These are phyloP conservation scores for Bostrychus sinensis DNA, from an alignment of 2,113 vertebrate genomes.

Conservation along the genomic window DNA sequence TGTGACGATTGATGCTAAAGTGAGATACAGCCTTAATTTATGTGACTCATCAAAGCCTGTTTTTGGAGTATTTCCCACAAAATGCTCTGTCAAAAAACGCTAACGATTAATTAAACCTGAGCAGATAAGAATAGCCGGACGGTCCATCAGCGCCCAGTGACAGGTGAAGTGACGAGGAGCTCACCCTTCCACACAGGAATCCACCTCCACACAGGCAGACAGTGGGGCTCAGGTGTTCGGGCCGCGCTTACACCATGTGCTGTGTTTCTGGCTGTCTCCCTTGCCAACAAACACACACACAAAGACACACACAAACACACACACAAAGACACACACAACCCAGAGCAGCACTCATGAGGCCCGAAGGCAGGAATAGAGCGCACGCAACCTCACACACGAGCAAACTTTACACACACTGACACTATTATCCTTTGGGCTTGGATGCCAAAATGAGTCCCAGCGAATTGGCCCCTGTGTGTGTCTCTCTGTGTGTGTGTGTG, in stretches of 20 bases:
- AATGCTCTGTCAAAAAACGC: constrained; percentile 33
- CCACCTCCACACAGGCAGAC: constrained; percentile 34
- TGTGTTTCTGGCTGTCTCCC: constrained; percentile 50
- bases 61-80: constrained; percentile 24
- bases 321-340: constrained; percentile 18
- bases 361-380: constrained; percentile 34
- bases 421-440: constrained; percentile 61
- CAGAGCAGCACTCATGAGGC: constrained; percentile 36
- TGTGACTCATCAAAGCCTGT: background rate
- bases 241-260: constrained; percentile 56
- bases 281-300: constrained; percentile 51
- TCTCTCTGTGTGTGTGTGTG: constrained; percentile 17
- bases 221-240: constrained; percentile 66
- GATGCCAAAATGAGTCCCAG: constrained; percentile 56
- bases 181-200: constrained; percentile 48
- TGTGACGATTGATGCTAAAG: background rate
- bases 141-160: constrained; percentile 47
- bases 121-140: constrained; percentile 51
- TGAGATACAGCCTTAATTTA: background rate
- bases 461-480: constrained; percentile 14
- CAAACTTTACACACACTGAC: constrained; percentile 57
- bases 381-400: constrained; percentile 17
- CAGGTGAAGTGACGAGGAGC: constrained; percentile 49
- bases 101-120: constrained; percentile 53
- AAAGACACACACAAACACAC: too few relatives aligned